Evolutionary conservation across 2,797 vertebrate genomes (phyloP).

Genomic region (Chrysolophus pictus): DNA sequence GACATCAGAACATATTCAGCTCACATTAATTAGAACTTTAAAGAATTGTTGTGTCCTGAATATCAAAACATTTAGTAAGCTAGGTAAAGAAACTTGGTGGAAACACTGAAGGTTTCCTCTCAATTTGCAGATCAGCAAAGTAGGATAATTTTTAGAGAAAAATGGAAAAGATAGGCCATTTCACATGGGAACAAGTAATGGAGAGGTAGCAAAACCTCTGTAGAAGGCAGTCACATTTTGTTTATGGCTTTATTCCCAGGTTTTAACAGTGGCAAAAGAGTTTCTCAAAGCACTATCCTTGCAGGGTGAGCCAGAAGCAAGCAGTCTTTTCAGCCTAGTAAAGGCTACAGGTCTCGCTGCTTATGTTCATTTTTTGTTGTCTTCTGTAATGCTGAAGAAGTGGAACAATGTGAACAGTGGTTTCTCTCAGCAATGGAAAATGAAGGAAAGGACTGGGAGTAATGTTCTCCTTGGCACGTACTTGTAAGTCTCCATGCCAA

Average conservation of each 20-base stretch:
- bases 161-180: rapidly evolving
- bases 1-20: neutral
- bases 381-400: neutral
- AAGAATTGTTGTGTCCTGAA: neutral
- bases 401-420: neutral
- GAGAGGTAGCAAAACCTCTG: neutral
- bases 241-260: neutral
- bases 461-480: neutral
- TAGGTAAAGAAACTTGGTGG: neutral
- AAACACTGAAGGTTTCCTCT: neutral
- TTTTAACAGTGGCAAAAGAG: neutral
- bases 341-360: neutral
- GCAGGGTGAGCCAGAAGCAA: neutral
- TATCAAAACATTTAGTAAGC: neutral
- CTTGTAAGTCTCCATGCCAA: rapidly evolving
- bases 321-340: rapidly evolving
- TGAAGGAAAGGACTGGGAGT: neutral
- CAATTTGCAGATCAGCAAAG: neutral
- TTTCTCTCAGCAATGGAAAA: neutral
- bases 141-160: neutral
- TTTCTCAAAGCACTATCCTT: neutral
- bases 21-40: neutral
- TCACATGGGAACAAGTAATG: neutral
- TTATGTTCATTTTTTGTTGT: neutral
- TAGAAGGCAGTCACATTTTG: neutral